These are phyloP conservation scores for Acanthosepion lycidas DNA, from an alignment of 2,888 invertebrate genomes.

Conservation along the genomic window DNA sequence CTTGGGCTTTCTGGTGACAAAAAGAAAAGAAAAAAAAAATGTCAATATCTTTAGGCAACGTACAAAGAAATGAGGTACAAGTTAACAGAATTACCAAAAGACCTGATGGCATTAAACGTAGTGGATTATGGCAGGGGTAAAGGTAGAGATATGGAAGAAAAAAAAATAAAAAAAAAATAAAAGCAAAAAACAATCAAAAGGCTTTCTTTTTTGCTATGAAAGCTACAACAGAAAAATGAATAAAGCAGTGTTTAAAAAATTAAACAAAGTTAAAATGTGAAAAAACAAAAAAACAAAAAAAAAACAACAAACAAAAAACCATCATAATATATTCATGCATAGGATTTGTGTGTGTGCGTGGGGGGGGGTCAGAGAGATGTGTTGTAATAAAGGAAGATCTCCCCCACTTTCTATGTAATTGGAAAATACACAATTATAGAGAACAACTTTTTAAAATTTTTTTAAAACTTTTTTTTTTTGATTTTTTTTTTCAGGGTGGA, in stretches of 20 bases:
- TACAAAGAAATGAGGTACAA: neutral
- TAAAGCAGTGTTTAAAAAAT: neutral
- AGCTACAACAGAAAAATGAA: neutral
- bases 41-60: neutral
- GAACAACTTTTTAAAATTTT: neutral
- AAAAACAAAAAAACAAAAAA: neutral
- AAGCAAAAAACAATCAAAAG: neutral
- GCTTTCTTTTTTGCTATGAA: neutral
- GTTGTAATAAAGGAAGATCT: neutral
- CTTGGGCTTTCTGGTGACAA: neutral
- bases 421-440: neutral
- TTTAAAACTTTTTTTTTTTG: no score
- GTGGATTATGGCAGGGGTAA: neutral
- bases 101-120: neutral
- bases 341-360: neutral
- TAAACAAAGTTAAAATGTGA: neutral
- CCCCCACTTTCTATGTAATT: no score
- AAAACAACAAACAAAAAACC: no score
- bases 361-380: neutral
- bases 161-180: neutral
- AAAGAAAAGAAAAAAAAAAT: neutral
- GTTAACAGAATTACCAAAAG: slow-evolving; percentile 33
- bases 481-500: neutral
- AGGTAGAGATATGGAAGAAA: neutral
- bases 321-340: neutral